These are phyloP conservation scores for Progne subis DNA, from an alignment of 2,113 vertebrate genomes.

Conservation along the genomic window DNA sequence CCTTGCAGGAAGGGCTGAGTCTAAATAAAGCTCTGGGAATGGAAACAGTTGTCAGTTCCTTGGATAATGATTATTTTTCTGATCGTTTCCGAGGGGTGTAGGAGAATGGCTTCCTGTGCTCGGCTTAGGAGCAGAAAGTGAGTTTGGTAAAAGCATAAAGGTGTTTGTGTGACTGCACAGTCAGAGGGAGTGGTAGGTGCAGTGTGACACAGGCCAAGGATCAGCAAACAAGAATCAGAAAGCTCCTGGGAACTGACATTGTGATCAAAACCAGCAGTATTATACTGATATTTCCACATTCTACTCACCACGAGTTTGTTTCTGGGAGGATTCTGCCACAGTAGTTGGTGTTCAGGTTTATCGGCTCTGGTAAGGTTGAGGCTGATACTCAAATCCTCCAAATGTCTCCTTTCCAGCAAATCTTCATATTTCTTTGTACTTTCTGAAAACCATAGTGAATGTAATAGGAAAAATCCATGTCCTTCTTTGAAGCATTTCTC, in stretches of 20 bases:
- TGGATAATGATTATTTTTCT: not conserved
- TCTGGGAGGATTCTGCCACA: not conserved
- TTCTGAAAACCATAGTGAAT: not conserved
- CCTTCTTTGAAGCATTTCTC: not conserved
- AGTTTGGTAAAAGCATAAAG: not conserved
- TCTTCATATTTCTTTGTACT: not conserved
- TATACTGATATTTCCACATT: fast-evolving
- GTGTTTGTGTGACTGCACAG: not conserved
- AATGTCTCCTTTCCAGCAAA: not conserved
- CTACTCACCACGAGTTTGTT: fast-evolving
- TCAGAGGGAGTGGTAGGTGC: not conserved
- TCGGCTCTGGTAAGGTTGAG: not conserved
- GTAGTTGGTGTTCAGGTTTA: not conserved
- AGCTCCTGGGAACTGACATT: not conserved
- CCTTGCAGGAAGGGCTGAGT: not conserved
- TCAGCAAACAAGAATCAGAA: not conserved
- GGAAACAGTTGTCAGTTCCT: not conserved
- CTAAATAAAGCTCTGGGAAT: not conserved
- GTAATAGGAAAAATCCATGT: not conserved
- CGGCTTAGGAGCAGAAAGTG: not conserved
- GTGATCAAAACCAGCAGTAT: not conserved
- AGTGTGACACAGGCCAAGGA: not conserved
- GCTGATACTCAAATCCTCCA: not conserved
- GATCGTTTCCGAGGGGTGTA: not conserved
- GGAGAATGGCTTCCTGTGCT: not conserved